Conservation (phyloP, 2,797 vertebrate genomes). For the Potorous gilbertii region DNA sequence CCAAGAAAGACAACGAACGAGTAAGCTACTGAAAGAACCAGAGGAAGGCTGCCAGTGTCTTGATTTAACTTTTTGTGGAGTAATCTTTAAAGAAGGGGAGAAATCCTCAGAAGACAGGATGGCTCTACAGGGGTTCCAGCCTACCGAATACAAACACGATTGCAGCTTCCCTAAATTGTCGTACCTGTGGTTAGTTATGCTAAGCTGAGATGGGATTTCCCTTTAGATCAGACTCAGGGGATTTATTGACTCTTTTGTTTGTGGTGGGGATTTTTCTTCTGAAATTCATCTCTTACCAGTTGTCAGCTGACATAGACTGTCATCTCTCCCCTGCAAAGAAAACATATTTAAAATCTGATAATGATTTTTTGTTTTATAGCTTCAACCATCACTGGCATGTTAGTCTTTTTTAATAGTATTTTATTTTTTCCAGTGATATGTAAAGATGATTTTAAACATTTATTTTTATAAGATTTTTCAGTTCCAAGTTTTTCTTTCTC, state of each 20-base stretch:
- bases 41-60: neutral
- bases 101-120: neutral
- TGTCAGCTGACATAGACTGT: neutral
- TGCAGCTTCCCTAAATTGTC: neutral
- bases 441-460: neutral
- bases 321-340: neutral
- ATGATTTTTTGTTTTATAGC: neutral
- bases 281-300: conserved; percentile 45
- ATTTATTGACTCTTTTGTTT: conserved; percentile 39
- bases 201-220: neutral
- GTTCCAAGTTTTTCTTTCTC: neutral
- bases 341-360: neutral
- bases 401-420: neutral
- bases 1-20: neutral
- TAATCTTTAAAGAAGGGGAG: neutral
- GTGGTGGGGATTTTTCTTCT: conserved; percentile 47
- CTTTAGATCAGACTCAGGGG: neutral
- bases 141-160: fast-evolving
- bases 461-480: neutral
- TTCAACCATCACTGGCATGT: neutral
- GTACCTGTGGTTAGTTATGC: neutral
- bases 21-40: neutral
- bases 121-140: neutral
- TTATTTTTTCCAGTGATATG: neutral
- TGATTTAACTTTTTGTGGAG: neutral